Base-by-base conservation (phyloP, 2,113 vertebrate genomes). In the Cranoglanis bouderius region DNA sequence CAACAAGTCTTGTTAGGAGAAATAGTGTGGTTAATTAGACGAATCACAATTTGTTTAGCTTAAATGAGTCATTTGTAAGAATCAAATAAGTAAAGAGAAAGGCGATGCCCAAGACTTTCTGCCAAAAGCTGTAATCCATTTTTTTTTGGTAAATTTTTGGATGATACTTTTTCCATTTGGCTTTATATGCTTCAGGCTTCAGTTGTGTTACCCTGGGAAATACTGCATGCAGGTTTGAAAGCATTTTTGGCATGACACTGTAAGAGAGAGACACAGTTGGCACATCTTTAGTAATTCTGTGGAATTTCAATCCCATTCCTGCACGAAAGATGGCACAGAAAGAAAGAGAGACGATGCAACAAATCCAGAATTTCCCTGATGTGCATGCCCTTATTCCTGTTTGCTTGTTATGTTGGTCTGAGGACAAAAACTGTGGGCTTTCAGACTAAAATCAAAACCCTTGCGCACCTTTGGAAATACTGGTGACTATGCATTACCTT, bases 141-240 rank as follows among this genome's bases (percentile, higher is more conserved):
- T 16, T 0, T 18, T 16, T 70, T 70, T 35, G 0, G 14, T 0
- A 67, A 4, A 13, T n/a, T 70, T 70, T 32, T 16, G 32, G 14
- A 1, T 70, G 67, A 35, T 35, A 70, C 6, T 35, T 70, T 70
- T 70, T 7, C 32, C 32, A 14, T 8, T 35, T 70, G 8, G n/a
- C 32, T 35, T 65, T n/a, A 65, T 13, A 10, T n/a, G 35, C 70
- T 72, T 77, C 38, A 77, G 40, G 4, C 38, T 43, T 77, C 74
- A 46, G 40, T 40, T 12, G 38, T 46, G 9, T 26, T 46, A 13
- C 40, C 38, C 10, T 26, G 72, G 46, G 38, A 75, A 75, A 75
- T 75, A 75, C 51, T 88, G 46, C 84, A 88, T 46, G 38, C 65
- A 85, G 77, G 55, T 77, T 89, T 18, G 67, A 91, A 88, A 78